Evolutionary conservation across 2,113 vertebrate species (phyloP).

Genomic region (Hoplias malabaricus): DNA sequence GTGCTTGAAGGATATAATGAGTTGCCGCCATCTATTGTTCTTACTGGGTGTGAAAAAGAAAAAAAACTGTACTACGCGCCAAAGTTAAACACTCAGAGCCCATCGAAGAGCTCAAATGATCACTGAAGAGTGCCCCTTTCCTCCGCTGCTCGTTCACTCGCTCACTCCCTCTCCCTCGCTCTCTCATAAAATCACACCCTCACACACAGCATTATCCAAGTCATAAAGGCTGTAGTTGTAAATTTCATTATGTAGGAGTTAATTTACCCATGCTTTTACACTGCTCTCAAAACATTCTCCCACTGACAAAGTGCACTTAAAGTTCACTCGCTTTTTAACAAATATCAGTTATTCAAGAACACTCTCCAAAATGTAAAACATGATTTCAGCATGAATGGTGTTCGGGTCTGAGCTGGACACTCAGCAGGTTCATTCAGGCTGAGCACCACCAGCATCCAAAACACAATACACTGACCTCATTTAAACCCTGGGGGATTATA

Average conservation of each 20-base stretch:
- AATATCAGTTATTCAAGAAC: too few relatives aligned
- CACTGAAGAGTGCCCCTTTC: neutral
- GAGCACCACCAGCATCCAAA: too few relatives aligned
- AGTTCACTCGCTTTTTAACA: neutral
- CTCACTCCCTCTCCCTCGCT: neutral
- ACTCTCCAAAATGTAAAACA: too few relatives aligned
- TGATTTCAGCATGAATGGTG: too few relatives aligned
- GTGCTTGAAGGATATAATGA: neutral
- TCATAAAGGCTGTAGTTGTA: conserved; percentile 11
- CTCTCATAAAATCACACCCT: conserved; percentile 37
- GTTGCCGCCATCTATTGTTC: conserved; percentile 11
- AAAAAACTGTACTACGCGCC: neutral
- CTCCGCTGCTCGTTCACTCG: neutral
- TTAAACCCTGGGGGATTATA: too few relatives aligned
- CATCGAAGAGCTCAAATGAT: neutral
- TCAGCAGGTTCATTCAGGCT: too few relatives aligned
- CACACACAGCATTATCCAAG: conserved; percentile 44
- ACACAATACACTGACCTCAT: too few relatives aligned
- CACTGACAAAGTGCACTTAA: neutral
- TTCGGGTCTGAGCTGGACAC: too few relatives aligned
- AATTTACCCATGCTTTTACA: neutral
- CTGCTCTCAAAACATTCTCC: neutral
- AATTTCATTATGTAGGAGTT: conserved; percentile 9
- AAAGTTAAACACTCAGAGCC: neutral
- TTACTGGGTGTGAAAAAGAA: neutral